phyloP scores from a whole-genome alignment of 1,140 invertebrate genomes.

The Thaumetopoea pityocampa region DNA sequence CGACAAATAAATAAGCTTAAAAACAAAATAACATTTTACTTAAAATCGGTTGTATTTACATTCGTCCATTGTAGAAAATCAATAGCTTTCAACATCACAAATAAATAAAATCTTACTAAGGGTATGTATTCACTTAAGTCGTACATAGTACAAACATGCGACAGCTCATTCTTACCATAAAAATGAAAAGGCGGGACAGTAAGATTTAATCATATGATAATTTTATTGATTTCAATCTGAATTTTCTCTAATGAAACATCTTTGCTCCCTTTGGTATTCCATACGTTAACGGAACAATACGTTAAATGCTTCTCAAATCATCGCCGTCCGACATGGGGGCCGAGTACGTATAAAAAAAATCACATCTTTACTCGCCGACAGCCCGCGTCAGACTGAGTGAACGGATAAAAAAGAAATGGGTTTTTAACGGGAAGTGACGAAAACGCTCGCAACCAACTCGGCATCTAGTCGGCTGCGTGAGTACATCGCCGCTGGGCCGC shows the following conservation, averaged over 20 bases:
- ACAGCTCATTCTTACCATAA: conserved; percentile 63
- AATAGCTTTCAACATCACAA: conserved; percentile 74
- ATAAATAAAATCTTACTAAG: conserved; percentile 75
- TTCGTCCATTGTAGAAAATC: conserved; percentile 74
- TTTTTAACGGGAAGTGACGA: conserved; percentile 38
- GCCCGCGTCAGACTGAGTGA: conserved; percentile 40
- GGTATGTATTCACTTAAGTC: conserved; percentile 70
- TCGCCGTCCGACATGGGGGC: conserved; percentile 33
- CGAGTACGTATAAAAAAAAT: conserved; percentile 40
- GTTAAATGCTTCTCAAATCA: conserved; percentile 48
- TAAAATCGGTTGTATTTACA: conserved; percentile 76
- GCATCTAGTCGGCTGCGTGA: conserved; percentile 28
- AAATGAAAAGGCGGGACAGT: conserved; percentile 63
- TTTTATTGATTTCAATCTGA: conserved; percentile 55
- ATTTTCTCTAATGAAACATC: conserved; percentile 40
- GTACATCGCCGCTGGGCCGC: conserved; percentile 29
- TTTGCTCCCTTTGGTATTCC: conserved; percentile 40
- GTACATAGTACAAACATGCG: conserved; percentile 66
- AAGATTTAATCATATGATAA: conserved; percentile 52
- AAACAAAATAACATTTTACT: conserved; percentile 75
- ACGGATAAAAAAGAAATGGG: conserved; percentile 34
- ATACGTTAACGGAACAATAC: conserved; percentile 41
- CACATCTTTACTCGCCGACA: conserved; percentile 35
- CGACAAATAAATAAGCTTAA: conserved; percentile 69
- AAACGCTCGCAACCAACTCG: conserved; percentile 33